Conservation (phyloP, 1,140 invertebrate genomes). For the Bombus ignitus region DNA sequence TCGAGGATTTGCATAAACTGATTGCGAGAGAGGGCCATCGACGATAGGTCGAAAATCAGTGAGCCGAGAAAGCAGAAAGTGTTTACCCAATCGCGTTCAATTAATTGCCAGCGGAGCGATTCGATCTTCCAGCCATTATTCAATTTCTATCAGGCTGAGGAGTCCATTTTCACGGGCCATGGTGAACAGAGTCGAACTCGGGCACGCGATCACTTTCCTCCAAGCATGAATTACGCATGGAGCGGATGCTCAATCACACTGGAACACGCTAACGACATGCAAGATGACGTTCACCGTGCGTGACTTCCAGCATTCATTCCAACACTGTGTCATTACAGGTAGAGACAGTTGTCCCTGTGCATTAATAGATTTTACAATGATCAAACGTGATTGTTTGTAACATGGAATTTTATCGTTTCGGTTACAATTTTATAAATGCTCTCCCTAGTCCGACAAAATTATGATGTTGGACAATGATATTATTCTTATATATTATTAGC, state of each 20-base stretch:
- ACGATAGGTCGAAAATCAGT: neutral
- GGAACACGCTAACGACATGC: conserved; percentile 69
- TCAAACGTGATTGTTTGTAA: conserved; percentile 4
- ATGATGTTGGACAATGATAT: no score
- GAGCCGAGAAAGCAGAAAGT: neutral
- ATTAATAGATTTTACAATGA: conserved; percentile 37
- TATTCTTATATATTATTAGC: no score
- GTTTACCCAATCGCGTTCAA: conserved; percentile 33
- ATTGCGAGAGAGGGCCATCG: neutral
- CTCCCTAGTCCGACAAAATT: no score
- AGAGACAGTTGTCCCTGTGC: conserved; percentile 33
- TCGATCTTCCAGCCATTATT: conserved; percentile 32
- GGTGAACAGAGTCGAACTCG: conserved; percentile 46
- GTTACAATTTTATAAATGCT: no score
- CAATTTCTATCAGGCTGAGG: conserved; percentile 41
- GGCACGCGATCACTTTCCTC: conserved; percentile 70
- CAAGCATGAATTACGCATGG: conserved; percentile 69
- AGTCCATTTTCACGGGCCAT: conserved; percentile 49
- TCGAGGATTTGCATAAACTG: neutral
- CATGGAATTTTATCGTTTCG: neutral
- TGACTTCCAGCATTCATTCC: conserved; percentile 60
- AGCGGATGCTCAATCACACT: conserved; percentile 66
- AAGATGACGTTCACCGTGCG: conserved; percentile 67
- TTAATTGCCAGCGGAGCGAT: conserved; percentile 21
- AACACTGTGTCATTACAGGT: conserved; percentile 44